Percentiles rank a stretch among this genome's conserved stretches.
Evolutionary conservation across 2,888 invertebrate species (phyloP).

Genomic region (Gymnocheta viridis): DNA sequence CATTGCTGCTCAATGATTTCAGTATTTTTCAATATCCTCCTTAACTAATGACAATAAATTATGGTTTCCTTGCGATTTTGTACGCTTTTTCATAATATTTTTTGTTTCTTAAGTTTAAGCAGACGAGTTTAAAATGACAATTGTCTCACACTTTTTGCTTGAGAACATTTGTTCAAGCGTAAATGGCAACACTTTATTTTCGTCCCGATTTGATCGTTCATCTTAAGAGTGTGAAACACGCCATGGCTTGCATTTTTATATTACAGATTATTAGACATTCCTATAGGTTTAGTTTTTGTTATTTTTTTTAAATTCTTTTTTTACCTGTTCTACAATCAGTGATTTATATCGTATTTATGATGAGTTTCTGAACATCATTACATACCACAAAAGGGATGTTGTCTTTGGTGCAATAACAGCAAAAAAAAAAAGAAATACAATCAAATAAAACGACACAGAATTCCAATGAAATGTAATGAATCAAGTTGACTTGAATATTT

Average conservation of each 20-base stretch:
- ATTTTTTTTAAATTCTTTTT: conserved; percentile 6
- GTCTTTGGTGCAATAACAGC: conserved; percentile 55
- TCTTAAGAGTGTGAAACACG: conserved; percentile 69
- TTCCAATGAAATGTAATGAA: conserved; percentile 67
- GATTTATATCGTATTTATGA: conserved; percentile 69
- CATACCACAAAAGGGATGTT: conserved; percentile 69
- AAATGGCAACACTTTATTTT: conserved; percentile 65
- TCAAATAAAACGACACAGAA: conserved; percentile 54
- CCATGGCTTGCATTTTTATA: conserved; percentile 68
- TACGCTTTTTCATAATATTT: not conserved
- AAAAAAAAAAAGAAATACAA: not conserved
- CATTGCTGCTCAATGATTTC: conserved; percentile 18
- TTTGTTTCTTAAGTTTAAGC: not conserved
- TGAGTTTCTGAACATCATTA: conserved; percentile 60
- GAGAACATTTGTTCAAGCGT: conserved; percentile 50
- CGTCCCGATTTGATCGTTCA: conserved; percentile 41
- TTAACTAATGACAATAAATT: conserved; percentile 68
- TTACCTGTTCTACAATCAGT: conserved; percentile 57
- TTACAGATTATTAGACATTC: conserved; percentile 70
- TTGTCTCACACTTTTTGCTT: conserved; percentile 67
- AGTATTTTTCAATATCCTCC: conserved; percentile 32
- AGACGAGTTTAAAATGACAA: conserved; percentile 63
- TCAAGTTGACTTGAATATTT: conserved; percentile 53
- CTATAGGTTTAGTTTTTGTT: conserved; percentile 32
- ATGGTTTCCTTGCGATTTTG: conserved; percentile 59